Conservation (phyloP, 2,888 invertebrate genomes). For the Prionchulus punctatus region DNA sequence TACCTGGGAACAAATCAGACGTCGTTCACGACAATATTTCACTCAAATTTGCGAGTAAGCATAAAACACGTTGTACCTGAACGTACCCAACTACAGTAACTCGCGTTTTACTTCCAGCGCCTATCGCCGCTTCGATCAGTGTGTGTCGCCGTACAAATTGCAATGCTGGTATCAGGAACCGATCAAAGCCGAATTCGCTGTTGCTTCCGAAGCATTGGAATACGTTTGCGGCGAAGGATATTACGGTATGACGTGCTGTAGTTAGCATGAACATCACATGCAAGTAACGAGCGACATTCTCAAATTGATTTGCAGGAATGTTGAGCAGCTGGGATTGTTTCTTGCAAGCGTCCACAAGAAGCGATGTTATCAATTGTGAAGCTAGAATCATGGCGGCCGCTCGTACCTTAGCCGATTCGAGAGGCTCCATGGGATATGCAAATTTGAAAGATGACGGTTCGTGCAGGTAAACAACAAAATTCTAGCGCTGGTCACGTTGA, state of each 20-base stretch:
- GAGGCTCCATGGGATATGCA: neutral
- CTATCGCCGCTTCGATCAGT: slow-evolving; percentile 18
- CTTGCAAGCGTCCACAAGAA: slow-evolving; percentile 16
- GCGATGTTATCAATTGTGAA: slow-evolving; percentile 18
- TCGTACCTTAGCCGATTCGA: slow-evolving; percentile 14
- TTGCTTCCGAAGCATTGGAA: slow-evolving; percentile 18
- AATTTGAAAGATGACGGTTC: neutral
- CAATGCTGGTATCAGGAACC: slow-evolving; percentile 18
- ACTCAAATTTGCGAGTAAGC: slow-evolving; percentile 18
- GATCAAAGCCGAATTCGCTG: slow-evolving; percentile 17
- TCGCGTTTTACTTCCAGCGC: slow-evolving; percentile 15
- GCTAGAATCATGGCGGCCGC: slow-evolving; percentile 15
- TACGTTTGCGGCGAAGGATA: slow-evolving; percentile 20
- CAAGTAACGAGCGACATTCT: too few species aligned
- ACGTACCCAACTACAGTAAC: too few species aligned
- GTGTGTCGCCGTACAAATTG: slow-evolving; percentile 16
- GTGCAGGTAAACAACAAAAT: neutral
- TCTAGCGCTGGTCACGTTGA: too few species aligned
- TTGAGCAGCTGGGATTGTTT: slow-evolving; percentile 20
- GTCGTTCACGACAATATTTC: slow-evolving; percentile 17
- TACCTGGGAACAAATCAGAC: slow-evolving; percentile 14
- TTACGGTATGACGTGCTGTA: too few species aligned
- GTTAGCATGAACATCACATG: too few species aligned
- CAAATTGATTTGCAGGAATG: slow-evolving; percentile 17
- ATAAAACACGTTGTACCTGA: neutral